Base-by-base conservation (phyloP, 2,797 vertebrate genomes). In the Enteromius radiatus region DNA sequence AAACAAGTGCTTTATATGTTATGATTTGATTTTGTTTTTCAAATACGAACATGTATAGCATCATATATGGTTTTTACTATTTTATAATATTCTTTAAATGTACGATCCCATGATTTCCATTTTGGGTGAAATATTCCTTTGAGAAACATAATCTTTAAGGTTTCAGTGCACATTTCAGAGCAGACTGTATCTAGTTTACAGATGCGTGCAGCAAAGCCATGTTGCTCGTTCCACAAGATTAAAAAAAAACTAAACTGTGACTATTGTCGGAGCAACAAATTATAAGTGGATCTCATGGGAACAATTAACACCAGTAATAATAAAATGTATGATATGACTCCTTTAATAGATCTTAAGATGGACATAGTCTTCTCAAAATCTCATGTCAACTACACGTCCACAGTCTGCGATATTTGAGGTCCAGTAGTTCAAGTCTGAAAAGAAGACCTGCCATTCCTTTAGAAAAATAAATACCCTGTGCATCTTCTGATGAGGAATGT, bases 401-500 rank as follows among this genome's bases (percentile, higher is more conserved):
- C 38, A 21, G 33, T 45, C 52, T 33, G 26, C 26, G 15, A 80
- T 56, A 28, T 43, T 11, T 54, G 31, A 80, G 33, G 52, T 78
- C 9, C 19, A 43, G 26, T 26, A 19, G 8, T 31, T 43, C 11
- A 41, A 68, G 1, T 80, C 49, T 70, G 7, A 61, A 63, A 63
- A 31, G 59, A 63, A 31, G 15, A 28, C 23, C 67, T 45, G 8
- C 8, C 38, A 71, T 61, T 47, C 38, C 47, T 68, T 52, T 8
- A 77, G 7, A 10, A 26, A 65, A 36, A 59, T 33, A 8, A 65
- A 10, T 17, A 41, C 1, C 5, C 15, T 69, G n/a, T 56, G n/a
- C 36, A 87, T 90, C 84, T 92, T 90, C 86, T 89, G 81, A 87
- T 45, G 91, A 91, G 91, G 92, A 93, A 93, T 93, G 91, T 94